phyloP scores from a whole-genome alignment of 2,888 invertebrate genomes.

The Orthonevra nobilis region DNA sequence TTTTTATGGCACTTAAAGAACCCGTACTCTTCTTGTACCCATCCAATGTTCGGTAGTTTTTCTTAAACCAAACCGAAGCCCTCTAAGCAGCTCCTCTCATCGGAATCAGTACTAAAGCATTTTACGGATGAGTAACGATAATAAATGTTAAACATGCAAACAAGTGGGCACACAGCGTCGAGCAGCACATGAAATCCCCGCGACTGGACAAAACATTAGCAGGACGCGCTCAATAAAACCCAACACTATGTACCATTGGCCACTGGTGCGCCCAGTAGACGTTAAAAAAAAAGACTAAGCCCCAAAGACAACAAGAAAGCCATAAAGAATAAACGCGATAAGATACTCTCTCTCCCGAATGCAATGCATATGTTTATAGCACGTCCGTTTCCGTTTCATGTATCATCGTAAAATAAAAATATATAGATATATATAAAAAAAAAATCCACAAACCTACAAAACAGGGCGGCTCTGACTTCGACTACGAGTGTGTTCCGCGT shows the following conservation, averaged over 20 bases:
- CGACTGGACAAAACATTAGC: slow-evolving; percentile 36
- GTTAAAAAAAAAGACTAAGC: slow-evolving; percentile 1
- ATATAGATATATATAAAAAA: slow-evolving; percentile 32
- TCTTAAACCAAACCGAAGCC: background rate
- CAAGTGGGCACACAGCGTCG: slow-evolving; percentile 37
- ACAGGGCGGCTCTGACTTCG: slow-evolving; percentile 17
- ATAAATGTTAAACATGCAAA: slow-evolving; percentile 65
- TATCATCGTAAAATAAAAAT: slow-evolving; percentile 48
- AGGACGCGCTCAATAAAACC: slow-evolving; percentile 19
- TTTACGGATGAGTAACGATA: slow-evolving; percentile 49
- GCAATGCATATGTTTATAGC: slow-evolving; percentile 65
- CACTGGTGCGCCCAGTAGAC: slow-evolving; percentile 12
- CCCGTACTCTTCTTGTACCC: background rate
- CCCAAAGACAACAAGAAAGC: background rate
- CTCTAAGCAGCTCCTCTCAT: too few species aligned
- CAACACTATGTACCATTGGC: slow-evolving; percentile 4
- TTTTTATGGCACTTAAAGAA: slow-evolving; percentile 1
- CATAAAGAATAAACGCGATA: slow-evolving; percentile 36
- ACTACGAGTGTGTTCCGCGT: background rate
- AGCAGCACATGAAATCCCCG: background rate
- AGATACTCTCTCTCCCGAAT: slow-evolving; percentile 47
- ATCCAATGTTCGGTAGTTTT: background rate
- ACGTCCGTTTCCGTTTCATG: slow-evolving; percentile 68
- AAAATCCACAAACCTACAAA: slow-evolving; percentile 14
- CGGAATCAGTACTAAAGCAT: slow-evolving; percentile 17